Percentiles rank a stretch among this genome's conserved stretches.
Evolutionary conservation across 2,113 vertebrate species (phyloP).

Genomic region (Leptobrachium ailaonicum): DNA sequence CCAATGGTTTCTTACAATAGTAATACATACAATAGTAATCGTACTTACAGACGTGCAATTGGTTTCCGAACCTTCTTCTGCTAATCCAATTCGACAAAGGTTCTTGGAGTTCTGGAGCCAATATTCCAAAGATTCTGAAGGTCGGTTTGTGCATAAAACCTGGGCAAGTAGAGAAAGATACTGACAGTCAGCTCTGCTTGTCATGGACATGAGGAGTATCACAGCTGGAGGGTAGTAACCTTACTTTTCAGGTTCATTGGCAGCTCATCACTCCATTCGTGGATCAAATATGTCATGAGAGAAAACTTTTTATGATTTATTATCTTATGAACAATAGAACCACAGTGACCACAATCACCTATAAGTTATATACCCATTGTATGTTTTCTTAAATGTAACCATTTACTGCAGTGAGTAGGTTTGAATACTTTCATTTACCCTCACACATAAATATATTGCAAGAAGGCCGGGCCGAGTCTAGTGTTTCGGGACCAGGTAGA

Average conservation of each 20-base stretch:
- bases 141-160: slow-evolving; percentile 86
- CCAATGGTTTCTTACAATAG: too few species aligned
- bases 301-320: too few species aligned
- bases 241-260: neutral
- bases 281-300: neutral
- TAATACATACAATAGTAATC: too few species aligned
- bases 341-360: too few species aligned
- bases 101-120: slow-evolving; percentile 90
- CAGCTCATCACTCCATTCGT: neutral
- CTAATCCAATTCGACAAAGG: slow-evolving; percentile 83
- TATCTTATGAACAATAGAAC: too few species aligned
- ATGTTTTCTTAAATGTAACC: too few species aligned
- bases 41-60: slow-evolving; percentile 86
- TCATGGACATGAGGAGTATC: neutral
- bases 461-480: too few species aligned
- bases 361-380: too few species aligned
- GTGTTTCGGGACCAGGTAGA: too few species aligned
- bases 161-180: slow-evolving; percentile 61
- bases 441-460: too few species aligned
- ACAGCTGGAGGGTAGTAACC: neutral
- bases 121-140: slow-evolving; percentile 90
- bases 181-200: neutral
- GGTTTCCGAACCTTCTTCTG: slow-evolving; percentile 82
- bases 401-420: too few species aligned
- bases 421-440: too few species aligned